Base-by-base conservation (phyloP, 2,888 invertebrate genomes). In the Hirtodrosophila cameraria region DNA sequence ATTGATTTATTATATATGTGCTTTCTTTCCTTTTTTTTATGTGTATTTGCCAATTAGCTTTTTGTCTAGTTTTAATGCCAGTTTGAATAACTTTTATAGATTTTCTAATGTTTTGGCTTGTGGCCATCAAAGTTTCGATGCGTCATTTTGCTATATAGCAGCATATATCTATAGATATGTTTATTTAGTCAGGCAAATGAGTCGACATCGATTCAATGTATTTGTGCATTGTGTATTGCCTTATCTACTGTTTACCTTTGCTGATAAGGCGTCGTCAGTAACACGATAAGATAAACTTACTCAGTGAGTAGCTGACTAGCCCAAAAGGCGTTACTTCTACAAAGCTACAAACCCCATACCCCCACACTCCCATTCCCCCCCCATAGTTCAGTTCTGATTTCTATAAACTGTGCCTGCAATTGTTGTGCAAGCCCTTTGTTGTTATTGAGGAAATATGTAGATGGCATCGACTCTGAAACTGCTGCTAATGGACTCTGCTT, bases 351-450 rank as follows among this genome's bases (percentile, higher is more conserved):
- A 6, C 18, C 4, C 18, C 15, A 27, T 12, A 9, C 25, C 31
- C 30, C 13, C 25, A 0, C 8, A n/a, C 20, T 6, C 13, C 1
- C 13, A 9, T n/a, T 9, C 3, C 41, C 18, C 20, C 15, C 23
- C 4, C 42, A 59, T 23, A n/a, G n/a, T n/a, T 23, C 18, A 27
- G 57, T 48, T 57, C 18, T 71, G 72, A 65, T 71, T 71, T 71
- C 49, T 33, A 54, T 49, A 48, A 35, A 59, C 58, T 28, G 28
- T 36, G 65, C 18, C 72, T 72, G 42, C 53, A 72, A 58, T 65
- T 68, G 58, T 69, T 69, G 68, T 65, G 72, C 72, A 69, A 69
- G 48, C 57, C 15, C 28, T 27, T 49, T 57, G 63, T 46, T 49
- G 31, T 28, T 25, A 12, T 18, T 27, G 42, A 18, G 28, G 57